Evolutionary conservation across 2,888 invertebrate species (phyloP), one percentile per base, ranked within the genome.

Genomic region (Chrysolina haemoptera): DNA sequence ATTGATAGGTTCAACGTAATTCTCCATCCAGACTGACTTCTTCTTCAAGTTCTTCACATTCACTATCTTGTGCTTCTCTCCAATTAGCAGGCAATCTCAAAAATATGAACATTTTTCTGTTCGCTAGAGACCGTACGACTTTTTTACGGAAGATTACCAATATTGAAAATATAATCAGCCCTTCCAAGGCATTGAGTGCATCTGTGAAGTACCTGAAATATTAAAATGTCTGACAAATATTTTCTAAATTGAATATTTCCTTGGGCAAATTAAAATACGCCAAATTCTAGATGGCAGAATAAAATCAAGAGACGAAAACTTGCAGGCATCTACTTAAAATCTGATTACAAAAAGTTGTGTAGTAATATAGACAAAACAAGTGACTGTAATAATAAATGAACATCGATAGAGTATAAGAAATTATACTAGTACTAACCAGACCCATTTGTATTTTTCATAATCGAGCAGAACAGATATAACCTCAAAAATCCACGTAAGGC

Each of bases 401-500:
- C n/a, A n/a, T n/a, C n/a, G n/a, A n/a, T n/a, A n/a, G n/a, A n/a
- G n/a, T n/a, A 35, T 35, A 12, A 48, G 11, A 63, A 62, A 22
- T 43, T 41, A 50, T 53, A 70, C 50, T 20, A 22, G 11, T 73
- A 76, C 77, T 68, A 64, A 75, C 77, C 77, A 78, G 41, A 75
- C 50, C 76, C 70, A 77, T 41, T 35, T 70, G 16, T 74, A 53
- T 14, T 71, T 64, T 12, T 40, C 20, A 9, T 72, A 16, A 59
- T 82, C 81, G 35, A 84, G 74, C 6, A 83, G 81, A 40, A 84
- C 85, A 1, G 90, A 90, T 14, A 90, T 86, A 14, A 93, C 89
- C 86, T 94, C 94, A 80, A 94, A 94, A 76, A 92, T 90, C 94
- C 94, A 94, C 0, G 92, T 90, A 63, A 93, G 88, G 3, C 94